These are phyloP conservation scores for Allenopithecus nigroviridis DNA, from an alignment of 2,797 vertebrate genomes.

Conservation along the genomic window DNA sequence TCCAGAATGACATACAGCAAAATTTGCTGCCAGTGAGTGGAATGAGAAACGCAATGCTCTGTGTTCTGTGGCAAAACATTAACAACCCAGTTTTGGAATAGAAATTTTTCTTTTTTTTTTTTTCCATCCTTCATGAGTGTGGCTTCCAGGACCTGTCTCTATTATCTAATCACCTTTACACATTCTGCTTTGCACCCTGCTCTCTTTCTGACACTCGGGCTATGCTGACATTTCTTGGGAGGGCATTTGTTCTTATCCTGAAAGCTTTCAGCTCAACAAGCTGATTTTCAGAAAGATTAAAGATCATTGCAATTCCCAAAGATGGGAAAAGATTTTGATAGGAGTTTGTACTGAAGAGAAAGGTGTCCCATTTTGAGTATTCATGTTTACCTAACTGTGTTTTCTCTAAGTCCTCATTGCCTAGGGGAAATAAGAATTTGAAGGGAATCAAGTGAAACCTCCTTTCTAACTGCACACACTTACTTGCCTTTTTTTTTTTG, in stretches of 20 bases:
- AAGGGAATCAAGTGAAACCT: not conserved
- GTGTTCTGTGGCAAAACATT: constrained; percentile 27
- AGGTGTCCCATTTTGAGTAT: not conserved
- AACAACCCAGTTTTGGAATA: not conserved
- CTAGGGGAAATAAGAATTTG: not conserved
- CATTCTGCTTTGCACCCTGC: not conserved
- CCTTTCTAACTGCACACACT: not conserved
- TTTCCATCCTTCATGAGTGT: not conserved
- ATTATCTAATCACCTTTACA: not conserved
- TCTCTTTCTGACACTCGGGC: not conserved
- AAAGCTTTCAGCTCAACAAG: not conserved
- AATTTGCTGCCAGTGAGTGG: constrained; percentile 43
- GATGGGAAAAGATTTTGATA: not conserved
- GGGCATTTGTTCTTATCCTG: not conserved
- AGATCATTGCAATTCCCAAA: not conserved
- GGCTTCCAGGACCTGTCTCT: not conserved
- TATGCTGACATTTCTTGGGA: not conserved
- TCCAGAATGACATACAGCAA: constrained; percentile 71
- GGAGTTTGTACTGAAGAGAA: not conserved
- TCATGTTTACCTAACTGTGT: not conserved
- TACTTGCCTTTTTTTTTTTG: not conserved
- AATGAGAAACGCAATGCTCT: not conserved
- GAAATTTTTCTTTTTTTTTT: not conserved
- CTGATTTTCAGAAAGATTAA: not conserved
- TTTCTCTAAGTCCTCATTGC: not conserved